phyloP scores from a whole-genome alignment of 2,888 invertebrate species.

The Acronicta leporina region DNA sequence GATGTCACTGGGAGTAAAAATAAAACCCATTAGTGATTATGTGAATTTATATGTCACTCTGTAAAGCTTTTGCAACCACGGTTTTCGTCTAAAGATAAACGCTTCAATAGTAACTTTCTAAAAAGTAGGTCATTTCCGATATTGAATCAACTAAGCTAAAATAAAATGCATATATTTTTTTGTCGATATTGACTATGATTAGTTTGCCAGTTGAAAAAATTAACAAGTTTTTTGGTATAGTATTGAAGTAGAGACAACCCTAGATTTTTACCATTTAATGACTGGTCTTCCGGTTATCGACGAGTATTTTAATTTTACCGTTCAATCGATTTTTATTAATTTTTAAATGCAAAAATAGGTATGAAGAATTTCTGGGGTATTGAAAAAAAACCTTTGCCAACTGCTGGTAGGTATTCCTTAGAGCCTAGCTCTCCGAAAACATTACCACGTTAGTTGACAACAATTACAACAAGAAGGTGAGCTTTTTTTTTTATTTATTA shows the following conservation, averaged over 20 bases:
- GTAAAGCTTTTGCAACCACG: background rate
- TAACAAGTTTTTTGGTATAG: too few relatives aligned
- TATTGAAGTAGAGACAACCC: constrained; percentile 28
- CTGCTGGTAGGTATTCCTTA: too few relatives aligned
- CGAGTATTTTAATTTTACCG: constrained; percentile 47
- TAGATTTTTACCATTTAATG: constrained; percentile 28
- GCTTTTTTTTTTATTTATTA: too few relatives aligned
- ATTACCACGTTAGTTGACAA: too few relatives aligned
- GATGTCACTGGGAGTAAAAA: background rate
- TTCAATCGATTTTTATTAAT: constrained; percentile 37
- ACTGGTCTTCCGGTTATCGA: constrained; percentile 32
- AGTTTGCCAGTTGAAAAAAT: too few relatives aligned
- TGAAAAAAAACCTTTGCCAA: too few relatives aligned
- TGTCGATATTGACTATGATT: too few relatives aligned
- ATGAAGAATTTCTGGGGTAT: background rate
- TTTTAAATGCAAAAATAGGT: constrained; percentile 38
- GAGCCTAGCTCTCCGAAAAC: too few relatives aligned
- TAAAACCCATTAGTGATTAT: background rate
- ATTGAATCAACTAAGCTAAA: background rate
- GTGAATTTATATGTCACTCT: background rate
- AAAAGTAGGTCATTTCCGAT: background rate
- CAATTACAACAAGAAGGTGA: too few relatives aligned
- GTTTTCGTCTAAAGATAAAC: background rate
- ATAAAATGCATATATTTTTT: background rate
- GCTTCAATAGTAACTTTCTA: background rate